These are phyloP conservation scores for Esox masquinongy DNA, from an alignment of 2,797 vertebrate species.

Conservation along the genomic window DNA sequence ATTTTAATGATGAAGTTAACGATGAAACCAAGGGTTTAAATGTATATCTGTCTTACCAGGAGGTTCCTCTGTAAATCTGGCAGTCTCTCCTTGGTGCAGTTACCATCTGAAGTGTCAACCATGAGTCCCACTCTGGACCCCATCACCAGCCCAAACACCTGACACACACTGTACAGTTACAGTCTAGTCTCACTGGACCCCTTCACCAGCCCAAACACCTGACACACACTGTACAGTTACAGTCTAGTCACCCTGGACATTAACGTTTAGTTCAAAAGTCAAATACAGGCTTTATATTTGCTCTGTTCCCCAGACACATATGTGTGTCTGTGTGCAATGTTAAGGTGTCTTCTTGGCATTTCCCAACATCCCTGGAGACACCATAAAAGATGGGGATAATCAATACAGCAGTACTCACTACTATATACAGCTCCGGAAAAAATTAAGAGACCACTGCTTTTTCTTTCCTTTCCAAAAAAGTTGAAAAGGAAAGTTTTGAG, in stretches of 20 bases:
- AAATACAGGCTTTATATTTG: too few relatives aligned
- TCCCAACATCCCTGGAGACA: too few relatives aligned
- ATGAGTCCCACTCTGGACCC: conserved; percentile 74
- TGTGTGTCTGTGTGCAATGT: too few relatives aligned
- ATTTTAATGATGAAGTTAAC: neutral
- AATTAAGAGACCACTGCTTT: too few relatives aligned
- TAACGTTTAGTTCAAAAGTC: neutral
- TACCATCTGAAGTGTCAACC: conserved; percentile 64
- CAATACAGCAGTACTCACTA: too few relatives aligned
- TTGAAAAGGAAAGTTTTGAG: too few relatives aligned
- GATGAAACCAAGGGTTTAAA: neutral
- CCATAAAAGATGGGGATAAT: too few relatives aligned
- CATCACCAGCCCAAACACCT: conserved; percentile 80
- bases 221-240: neutral
- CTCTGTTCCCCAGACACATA: too few relatives aligned
- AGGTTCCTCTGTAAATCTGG: conserved; percentile 71
- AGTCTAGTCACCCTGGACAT: neutral
- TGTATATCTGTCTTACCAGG: conserved; percentile 62
- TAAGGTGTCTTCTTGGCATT: too few relatives aligned
- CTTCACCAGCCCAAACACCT: conserved; percentile 80
- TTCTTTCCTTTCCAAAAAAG: too few relatives aligned
- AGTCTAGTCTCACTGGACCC: conserved; percentile 45
- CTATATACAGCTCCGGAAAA: too few relatives aligned
- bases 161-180: neutral
- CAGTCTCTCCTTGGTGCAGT: conserved; percentile 51